A percentile compares a stretch with the other conserved stretches of the same genome.
Evolutionary conservation across 2,888 invertebrate species (phyloP).

Genomic region (Choreutis nemorana): DNA sequence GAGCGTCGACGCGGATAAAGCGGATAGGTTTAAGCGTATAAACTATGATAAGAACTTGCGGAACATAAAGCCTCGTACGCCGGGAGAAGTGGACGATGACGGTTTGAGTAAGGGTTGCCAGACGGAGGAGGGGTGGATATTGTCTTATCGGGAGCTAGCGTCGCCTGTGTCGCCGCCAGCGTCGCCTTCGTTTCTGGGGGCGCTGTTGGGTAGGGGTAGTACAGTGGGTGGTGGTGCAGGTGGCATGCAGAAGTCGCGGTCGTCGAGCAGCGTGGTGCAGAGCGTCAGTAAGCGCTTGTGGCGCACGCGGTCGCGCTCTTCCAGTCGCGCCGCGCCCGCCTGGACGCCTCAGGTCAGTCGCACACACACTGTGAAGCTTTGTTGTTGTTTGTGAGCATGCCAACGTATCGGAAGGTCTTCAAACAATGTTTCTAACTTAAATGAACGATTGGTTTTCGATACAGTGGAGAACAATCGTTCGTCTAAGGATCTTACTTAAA

Average conservation of each 20-base stretch:
- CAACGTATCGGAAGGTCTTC: no score
- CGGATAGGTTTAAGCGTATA: constrained; percentile 84
- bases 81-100: constrained; percentile 81
- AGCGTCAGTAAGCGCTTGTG: constrained; percentile 87
- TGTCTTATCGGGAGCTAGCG: constrained; percentile 49
- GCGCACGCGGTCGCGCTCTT: constrained; percentile 84
- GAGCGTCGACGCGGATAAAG: constrained; percentile 81
- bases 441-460: no score
- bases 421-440: no score
- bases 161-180: constrained; percentile 60
- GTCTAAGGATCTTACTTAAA: no score
- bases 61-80: constrained; percentile 82
- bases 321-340: constrained; percentile 70
- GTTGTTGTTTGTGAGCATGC: no score
- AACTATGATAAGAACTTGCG: constrained; percentile 87
- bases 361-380: no score
- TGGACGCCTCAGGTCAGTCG: constrained; percentile 90
- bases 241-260: constrained; percentile 91
- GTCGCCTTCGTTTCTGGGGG: constrained; percentile 55
- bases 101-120: constrained; percentile 79
- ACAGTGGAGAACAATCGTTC: no score
- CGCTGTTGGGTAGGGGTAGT: constrained; percentile 40
- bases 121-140: constrained; percentile 80
- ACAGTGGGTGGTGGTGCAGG: constrained; percentile 56
- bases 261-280: constrained; percentile 86